Conservation (phyloP, 2,888 invertebrate genomes). For the Dione vanillae region DNA sequence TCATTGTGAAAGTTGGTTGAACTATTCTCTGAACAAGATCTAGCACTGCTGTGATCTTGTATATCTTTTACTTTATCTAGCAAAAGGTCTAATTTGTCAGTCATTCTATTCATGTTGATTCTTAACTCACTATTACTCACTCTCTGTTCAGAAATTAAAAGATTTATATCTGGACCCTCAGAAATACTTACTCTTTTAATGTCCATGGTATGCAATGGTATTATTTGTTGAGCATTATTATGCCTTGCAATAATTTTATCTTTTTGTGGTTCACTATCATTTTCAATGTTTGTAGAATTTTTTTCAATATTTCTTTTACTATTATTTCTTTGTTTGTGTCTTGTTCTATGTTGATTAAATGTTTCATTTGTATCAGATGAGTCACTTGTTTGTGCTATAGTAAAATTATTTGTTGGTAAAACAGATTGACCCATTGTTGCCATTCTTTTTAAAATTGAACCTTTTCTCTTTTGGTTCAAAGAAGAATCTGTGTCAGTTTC, state of each 20-base stretch:
- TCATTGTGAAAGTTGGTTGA: slow-evolving; percentile 57
- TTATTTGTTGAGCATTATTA: slow-evolving; percentile 57
- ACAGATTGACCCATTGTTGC: slow-evolving; percentile 77
- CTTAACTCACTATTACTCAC: slow-evolving; percentile 72
- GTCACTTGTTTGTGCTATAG: slow-evolving; percentile 63
- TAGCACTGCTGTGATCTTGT: slow-evolving; percentile 51
- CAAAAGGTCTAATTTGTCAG: slow-evolving; percentile 69
- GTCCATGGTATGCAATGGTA: slow-evolving; percentile 53
- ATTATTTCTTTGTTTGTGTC: slow-evolving; percentile 63
- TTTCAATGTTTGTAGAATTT: slow-evolving; percentile 51
- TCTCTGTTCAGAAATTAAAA: slow-evolving; percentile 72
- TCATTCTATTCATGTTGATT: slow-evolving; percentile 70
- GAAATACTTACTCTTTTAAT: slow-evolving; percentile 51
- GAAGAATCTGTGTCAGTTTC: slow-evolving; percentile 73
- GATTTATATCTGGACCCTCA: slow-evolving; percentile 57
- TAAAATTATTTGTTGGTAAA: slow-evolving; percentile 58
- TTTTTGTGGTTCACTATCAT: slow-evolving; percentile 49
- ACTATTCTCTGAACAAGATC: slow-evolving; percentile 37
- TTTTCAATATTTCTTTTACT: slow-evolving; percentile 56
- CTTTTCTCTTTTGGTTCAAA: slow-evolving; percentile 67
- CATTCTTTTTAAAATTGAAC: slow-evolving; percentile 73
- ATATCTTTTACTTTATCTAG: slow-evolving; percentile 60
- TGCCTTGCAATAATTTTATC: slow-evolving; percentile 45
- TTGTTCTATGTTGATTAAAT: slow-evolving; percentile 56
- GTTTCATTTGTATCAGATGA: slow-evolving; percentile 68